Evolutionary conservation across 2,113 vertebrate species (phyloP).

Genomic region (Eulemur macaco): DNA sequence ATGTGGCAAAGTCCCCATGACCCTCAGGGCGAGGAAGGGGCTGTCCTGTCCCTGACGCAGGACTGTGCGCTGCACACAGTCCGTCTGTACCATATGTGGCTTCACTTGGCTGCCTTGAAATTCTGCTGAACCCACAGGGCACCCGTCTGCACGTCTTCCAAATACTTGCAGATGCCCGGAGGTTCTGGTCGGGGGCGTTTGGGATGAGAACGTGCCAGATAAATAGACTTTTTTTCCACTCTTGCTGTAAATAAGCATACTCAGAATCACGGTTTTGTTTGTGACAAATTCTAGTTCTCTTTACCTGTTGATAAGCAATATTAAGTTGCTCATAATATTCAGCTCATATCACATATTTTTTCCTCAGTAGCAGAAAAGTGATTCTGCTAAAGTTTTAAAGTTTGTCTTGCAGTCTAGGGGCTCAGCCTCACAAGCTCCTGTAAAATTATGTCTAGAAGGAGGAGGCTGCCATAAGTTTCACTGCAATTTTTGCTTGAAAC

Average conservation of each 20-base stretch:
- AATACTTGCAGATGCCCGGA: not conserved
- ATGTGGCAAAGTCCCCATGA: fast-evolving
- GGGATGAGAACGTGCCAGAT: fast-evolving
- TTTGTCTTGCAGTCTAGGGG: not conserved
- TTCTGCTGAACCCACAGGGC: not conserved
- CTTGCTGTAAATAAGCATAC: fast-evolving
- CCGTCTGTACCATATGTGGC: fast-evolving
- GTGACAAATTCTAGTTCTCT: not conserved
- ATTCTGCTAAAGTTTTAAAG: not conserved
- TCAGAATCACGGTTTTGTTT: not conserved
- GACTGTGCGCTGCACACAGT: fast-evolving
- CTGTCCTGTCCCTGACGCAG: fast-evolving
- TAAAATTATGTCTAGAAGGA: not conserved
- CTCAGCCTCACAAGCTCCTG: fast-evolving
- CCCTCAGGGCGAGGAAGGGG: not conserved
- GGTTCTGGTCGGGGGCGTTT: fast-evolving
- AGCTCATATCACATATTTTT: not conserved
- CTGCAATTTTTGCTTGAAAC: not conserved
- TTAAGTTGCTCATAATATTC: not conserved
- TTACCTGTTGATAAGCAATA: not conserved
- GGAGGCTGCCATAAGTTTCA: no score
- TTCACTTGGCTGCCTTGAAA: not conserved
- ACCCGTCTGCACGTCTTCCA: fast-evolving
- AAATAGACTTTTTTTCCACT: no score
- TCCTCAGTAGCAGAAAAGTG: not conserved